Evolutionary conservation across 2,888 invertebrate genomes (phyloP).

Genomic region (Hirtodrosophila duncani): DNA sequence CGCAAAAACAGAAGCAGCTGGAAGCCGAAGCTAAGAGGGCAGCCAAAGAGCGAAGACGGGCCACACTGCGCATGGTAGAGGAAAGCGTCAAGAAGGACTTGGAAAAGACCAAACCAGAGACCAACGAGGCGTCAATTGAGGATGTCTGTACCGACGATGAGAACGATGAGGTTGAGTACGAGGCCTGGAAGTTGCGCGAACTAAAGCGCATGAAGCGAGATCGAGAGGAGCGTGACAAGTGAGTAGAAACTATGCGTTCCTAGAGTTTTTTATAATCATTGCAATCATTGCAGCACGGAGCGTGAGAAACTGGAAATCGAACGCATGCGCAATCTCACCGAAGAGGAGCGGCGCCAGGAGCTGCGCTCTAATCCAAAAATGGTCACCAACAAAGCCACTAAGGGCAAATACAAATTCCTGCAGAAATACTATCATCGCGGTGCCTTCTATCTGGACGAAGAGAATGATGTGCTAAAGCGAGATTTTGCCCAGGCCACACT

Average conservation of each 20-base stretch:
- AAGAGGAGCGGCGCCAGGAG: constrained; percentile 96
- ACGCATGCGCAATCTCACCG: constrained; percentile 93
- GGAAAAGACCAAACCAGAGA: constrained; percentile 82
- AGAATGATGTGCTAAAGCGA: constrained; percentile 92
- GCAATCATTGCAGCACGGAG: constrained; percentile 83
- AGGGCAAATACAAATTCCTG: constrained; percentile 99
- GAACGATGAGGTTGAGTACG: constrained; percentile 97
- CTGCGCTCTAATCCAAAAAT: constrained; percentile 92
- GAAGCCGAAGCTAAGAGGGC: constrained; percentile 90
- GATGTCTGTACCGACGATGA: constrained; percentile 96
- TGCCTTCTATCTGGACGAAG: constrained; percentile 97
- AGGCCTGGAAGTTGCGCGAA: constrained; percentile 98
- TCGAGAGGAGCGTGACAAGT: constrained; percentile 95
- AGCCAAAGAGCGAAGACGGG: constrained; percentile 91
- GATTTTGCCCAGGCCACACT: constrained; percentile 97
- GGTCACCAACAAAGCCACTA: constrained; percentile 95
- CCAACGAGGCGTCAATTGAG: constrained; percentile 87
- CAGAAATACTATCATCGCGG: constrained; percentile 99
- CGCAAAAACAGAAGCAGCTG: constrained; percentile 88
- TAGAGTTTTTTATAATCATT: neutral
- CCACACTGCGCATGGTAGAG: constrained; percentile 93
- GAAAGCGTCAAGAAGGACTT: constrained; percentile 92
- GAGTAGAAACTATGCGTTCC: too few species aligned
- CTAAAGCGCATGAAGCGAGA: constrained; percentile 97
- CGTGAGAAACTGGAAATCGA: constrained; percentile 94